Evolutionary conservation across 1,140 invertebrate genomes (phyloP).

Genomic region (Physella acuta): DNA sequence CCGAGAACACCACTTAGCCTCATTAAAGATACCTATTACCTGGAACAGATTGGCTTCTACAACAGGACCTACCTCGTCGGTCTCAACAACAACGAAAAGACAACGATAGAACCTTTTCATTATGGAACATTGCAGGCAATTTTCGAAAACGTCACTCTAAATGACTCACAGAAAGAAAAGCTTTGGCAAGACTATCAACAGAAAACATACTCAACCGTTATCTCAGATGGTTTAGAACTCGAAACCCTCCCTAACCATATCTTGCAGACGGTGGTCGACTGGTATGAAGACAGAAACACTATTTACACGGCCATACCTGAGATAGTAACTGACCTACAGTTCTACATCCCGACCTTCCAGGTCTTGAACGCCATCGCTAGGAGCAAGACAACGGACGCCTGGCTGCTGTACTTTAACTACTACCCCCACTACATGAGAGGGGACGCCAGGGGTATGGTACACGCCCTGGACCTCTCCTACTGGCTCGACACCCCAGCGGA

Average conservation of each 20-base stretch:
- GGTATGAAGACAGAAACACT: neutral
- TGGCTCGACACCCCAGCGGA: neutral
- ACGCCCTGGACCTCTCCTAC: neutral
- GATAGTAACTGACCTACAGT: neutral
- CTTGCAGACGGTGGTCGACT: neutral
- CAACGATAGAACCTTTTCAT: neutral
- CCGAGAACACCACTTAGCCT: neutral
- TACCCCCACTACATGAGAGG: neutral
- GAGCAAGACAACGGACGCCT: neutral
- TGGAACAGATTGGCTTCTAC: neutral
- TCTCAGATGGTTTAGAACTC: neutral
- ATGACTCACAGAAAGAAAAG: neutral
- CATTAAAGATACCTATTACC: neutral
- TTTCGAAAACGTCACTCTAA: neutral
- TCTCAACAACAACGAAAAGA: neutral
- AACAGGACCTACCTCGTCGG: neutral
- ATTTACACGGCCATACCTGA: neutral
- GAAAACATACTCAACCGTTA: neutral
- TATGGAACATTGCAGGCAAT: neutral
- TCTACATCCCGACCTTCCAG: neutral
- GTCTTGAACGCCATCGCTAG: neutral
- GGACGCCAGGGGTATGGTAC: neutral
- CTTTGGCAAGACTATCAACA: neutral
- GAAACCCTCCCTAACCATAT: neutral
- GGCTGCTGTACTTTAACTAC: neutral